Base-by-base conservation (phyloP, 2,888 invertebrate genomes). In the Calameuta filiformis region DNA sequence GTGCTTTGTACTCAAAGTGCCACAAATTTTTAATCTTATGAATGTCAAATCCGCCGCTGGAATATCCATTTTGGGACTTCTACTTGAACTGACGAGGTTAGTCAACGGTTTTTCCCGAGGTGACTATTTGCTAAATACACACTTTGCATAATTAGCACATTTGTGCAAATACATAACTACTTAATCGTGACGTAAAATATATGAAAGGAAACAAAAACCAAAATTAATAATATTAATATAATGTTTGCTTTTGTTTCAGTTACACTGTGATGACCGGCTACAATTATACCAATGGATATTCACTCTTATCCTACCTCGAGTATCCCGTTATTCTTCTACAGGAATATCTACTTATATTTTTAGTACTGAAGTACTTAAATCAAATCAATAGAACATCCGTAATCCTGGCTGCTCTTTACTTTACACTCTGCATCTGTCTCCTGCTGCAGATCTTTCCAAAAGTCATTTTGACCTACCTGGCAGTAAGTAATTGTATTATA, bases 231-330 rank as follows among this genome's bases (percentile, higher is more conserved):
- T 35, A 56, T 56, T 23, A 9, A 9, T 56, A 23, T 56, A 23
- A 56, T 23, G 23, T 23, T n/a, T 80, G 11, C 77, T 79, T 86
- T 85, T 85, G 87, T 93, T 95, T 86, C 92, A 97, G 97, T 86
- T 97, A 96, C 86, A 94, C 96, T 3, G 94, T 96, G 82, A 96
- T 95, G 93, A 94, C 96, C 77, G 94, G 96, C 35, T 97, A 97
- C 91, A 97, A 97, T 90, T 96, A 93, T 85, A 94, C 94, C 40
- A 96, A 95, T 89, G 93, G 93, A 15, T 97, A 97, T 89, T 94
- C 95, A 15, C 84, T 96, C 12, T 92, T 96, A 83, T 96, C 96
- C 0, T 97, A 97, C 87, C 91, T 97, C 93, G 97, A 97, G 88
- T 97, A 97, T 90, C 96, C 97, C 0, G 94, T 97, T 73, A 94